These are phyloP conservation scores for Atherinosoma microstoma DNA, from an alignment of 2,797 vertebrate genomes.

Conservation along the genomic window DNA sequence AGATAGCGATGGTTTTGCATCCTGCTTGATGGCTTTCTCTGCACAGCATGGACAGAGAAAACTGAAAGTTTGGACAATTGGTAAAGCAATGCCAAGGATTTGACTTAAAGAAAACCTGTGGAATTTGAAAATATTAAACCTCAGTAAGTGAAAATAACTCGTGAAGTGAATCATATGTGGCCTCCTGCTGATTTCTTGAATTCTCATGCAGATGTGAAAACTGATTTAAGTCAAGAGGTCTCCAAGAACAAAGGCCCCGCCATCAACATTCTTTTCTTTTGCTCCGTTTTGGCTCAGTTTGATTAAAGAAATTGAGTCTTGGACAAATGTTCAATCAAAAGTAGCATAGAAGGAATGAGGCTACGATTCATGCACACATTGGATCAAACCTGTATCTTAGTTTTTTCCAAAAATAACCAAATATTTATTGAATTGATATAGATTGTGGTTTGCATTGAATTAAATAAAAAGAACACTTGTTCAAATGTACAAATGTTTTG, in stretches of 20 bases:
- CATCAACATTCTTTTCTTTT: constrained; percentile 23
- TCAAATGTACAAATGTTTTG: too few relatives aligned
- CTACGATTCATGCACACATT: constrained; percentile 42
- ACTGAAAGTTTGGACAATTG: constrained; percentile 31
- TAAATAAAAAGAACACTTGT: not conserved
- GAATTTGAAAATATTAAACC: constrained; percentile 15
- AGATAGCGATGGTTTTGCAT: constrained; percentile 67
- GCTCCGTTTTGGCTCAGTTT: constrained; percentile 48
- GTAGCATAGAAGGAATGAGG: constrained; percentile 56
- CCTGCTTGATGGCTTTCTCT: constrained; percentile 70
- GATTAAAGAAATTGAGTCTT: constrained; percentile 67
- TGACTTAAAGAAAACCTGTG: constrained; percentile 18
- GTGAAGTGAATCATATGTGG: not conserved
- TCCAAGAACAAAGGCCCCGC: constrained; percentile 28
- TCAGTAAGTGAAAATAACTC: too few relatives aligned
- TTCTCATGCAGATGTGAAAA: constrained; percentile 29
- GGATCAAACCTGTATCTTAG: constrained; percentile 52
- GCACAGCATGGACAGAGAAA: constrained; percentile 41
- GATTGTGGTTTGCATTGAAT: not conserved
- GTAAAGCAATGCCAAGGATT: constrained; percentile 1
- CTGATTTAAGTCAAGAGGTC: constrained; percentile 36
- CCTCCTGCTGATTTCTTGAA: not conserved
- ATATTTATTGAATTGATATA: constrained; percentile 3
- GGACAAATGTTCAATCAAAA: constrained; percentile 67
- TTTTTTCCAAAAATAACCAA: constrained; percentile 27